Conservation (phyloP, 35 echinoderm and acorn worm genomes). For the Apostichopus japonicus region DNA sequence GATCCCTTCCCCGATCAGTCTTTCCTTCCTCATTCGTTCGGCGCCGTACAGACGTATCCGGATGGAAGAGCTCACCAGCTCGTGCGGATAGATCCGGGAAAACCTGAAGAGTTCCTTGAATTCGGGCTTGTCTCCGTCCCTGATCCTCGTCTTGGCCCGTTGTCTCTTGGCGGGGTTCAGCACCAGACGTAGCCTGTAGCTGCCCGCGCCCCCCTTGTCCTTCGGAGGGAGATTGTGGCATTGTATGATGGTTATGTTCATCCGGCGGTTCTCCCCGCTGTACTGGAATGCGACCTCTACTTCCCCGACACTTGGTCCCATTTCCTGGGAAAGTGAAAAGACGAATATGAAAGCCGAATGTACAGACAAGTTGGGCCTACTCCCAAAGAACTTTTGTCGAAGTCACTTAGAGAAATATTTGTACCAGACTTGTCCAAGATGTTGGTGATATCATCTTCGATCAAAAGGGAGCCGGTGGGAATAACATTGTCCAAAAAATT, state of each 20-base stretch:
- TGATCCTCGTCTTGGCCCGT: conserved; percentile 91
- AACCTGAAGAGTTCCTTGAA: conserved; percentile 98
- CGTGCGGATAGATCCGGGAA: conserved; percentile 89
- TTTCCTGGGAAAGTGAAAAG: conserved; percentile 4
- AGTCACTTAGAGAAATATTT: too few relatives aligned
- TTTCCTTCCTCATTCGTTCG: conserved; percentile 92
- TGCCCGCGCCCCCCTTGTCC: conserved; percentile 83
- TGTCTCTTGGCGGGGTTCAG: conserved; percentile 85
- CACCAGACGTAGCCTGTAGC: conserved; percentile 78
- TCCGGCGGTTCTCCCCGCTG: conserved; percentile 83
- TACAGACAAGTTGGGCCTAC: background rate
- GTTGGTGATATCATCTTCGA: too few relatives aligned
- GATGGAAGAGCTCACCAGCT: conserved; percentile 80
- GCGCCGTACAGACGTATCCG: conserved; percentile 81
- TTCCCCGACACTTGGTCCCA: conserved; percentile 65
- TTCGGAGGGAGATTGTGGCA: conserved; percentile 75
- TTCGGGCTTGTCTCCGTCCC: conserved; percentile 76
- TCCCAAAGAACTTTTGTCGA: too few relatives aligned
- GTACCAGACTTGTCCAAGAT: too few relatives aligned
- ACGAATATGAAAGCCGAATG: background rate
- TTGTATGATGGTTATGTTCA: conserved; percentile 91
- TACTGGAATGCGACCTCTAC: conserved; percentile 91
- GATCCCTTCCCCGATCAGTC: conserved; percentile 85
- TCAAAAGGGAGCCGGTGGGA: too few relatives aligned
- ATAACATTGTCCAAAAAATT: too few relatives aligned